Percentiles rank a stretch among this genome's conserved stretches.
Conservation (phyloP, 2,797 vertebrate species). For the Huso huso region DNA sequence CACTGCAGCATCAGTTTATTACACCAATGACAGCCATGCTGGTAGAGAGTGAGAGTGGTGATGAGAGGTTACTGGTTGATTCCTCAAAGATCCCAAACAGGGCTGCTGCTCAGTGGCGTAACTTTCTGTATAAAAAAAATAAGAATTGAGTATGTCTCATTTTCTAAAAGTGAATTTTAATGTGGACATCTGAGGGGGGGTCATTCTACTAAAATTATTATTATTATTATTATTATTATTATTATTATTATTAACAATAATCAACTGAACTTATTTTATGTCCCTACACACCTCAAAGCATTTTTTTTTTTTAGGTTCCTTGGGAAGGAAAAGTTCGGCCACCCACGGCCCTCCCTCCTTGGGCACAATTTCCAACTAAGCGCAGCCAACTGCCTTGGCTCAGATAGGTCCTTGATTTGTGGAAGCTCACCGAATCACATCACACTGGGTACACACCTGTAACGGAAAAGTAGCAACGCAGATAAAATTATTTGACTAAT, state of each 20-base stretch:
- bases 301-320: too few relatives aligned
- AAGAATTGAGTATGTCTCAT: conserved; percentile 18
- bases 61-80: conserved; percentile 82
- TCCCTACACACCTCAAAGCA: too few relatives aligned
- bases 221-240: too few relatives aligned
- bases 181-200: neutral
- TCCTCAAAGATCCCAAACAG: conserved; percentile 72
- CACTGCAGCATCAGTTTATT: conserved; percentile 84
- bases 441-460: conserved; percentile 32
- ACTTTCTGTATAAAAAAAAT: neutral
- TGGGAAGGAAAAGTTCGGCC: too few relatives aligned
- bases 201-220: too few relatives aligned
- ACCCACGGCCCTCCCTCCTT: conserved; percentile 30
- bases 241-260: too few relatives aligned
- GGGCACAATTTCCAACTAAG: conserved; percentile 22
- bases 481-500: too few relatives aligned
- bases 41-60: conserved; percentile 70
- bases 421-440: conserved; percentile 14
- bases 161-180: conserved; percentile 13
- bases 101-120: conserved; percentile 72
- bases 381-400: conserved; percentile 5
- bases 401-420: neutral
- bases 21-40: conserved; percentile 86
- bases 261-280: too few relatives aligned
- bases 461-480: too few relatives aligned